Base-by-base conservation (phyloP, 2,888 invertebrate species). In the Tineola bisselliella region DNA sequence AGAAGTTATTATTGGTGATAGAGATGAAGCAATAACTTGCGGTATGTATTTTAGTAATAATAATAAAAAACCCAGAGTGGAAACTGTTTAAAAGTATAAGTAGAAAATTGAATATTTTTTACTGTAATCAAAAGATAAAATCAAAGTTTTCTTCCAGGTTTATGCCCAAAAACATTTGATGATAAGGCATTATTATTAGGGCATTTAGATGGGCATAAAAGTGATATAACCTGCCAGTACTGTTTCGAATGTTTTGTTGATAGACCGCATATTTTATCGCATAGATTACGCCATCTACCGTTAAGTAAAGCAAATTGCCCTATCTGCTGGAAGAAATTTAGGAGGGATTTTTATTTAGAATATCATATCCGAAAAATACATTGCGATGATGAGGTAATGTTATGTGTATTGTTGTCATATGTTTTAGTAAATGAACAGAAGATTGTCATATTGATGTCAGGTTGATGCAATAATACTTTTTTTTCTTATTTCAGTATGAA, bases 121-220 rank as follows among this genome's bases (percentile, higher is more conserved):
- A n/a, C n/a, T n/a, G n/a, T n/a, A n/a, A n/a, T n/a, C n/a, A n/a
- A n/a, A n/a, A n/a, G n/a, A n/a, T n/a, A n/a, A n/a, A n/a, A n/a
- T n/a, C n/a, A n/a, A n/a, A n/a, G n/a, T 25, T n/a, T 54, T 54
- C 25, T 60, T 62, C 56, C 13, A 79, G 79, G 78, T 44, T 61
- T 79, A 59, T 79, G 79, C 62, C 62, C 66, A 5, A 65, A 69
- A 62, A 63, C 57, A 0, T 73, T 72, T 65, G 59, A 66, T 12
- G 64, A 66, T 30, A 64, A 63, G 19, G 61, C 10, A n/a, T 61
- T 59, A 1, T 61, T 80, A 19, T 64, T 61, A 4, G 62, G 60
- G 0, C 83, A 82, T 61, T 38, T 81, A 44, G 71, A 74, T n/a
- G 5, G 15, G 15, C 83, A 83, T 61, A 73, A 67, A 59, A 63